Evolutionary conservation across 2,113 vertebrate species (phyloP), one percentile per base, ranked within the genome.

Genomic region (Climacteris rufus): DNA sequence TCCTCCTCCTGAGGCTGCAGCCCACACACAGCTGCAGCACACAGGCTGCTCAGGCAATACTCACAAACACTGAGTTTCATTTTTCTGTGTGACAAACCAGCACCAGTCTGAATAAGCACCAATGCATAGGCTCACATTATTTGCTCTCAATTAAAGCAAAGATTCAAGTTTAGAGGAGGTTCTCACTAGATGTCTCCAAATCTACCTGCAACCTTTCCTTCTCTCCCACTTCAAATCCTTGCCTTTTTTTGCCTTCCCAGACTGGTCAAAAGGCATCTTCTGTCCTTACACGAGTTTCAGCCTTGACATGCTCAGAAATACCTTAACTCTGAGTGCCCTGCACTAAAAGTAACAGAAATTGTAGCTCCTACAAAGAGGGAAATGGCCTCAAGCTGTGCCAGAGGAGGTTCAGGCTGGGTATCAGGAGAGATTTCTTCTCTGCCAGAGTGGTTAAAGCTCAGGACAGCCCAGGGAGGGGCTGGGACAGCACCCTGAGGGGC

Each of bases 301-400:
- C 15, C 52, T 22, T 40, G 15, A 37, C 25, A 39, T 25, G 20
- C 7, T 16, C 39, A 39, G 31, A 15, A 74, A 64, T 10, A 14
- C 16, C 9, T 35, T 0, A 21, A 4, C 0, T 0, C 6, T 4
- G 65, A 52, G 31, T 30, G 40, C 16, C 23, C 14, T 10, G 47
- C 47, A 44, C 31, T 18, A 5, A 25, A 37, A 3, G 10, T 10
- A 2, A 30, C 14, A 84, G 9, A 24, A 35, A 9, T 1, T 52
- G 19, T 3, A 19, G 54, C 59, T 75, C n/a, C 37, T n/a, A 0
- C 28, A 27, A 11, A 40, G 56, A 20, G 13, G 9, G 39, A 44
- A 54, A 63, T 2, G 24, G 40, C 24, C 53, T 7, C 21, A 7
- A 21, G 52, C 1, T 35, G 52, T 24, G 42, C 20, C 64, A 39